Percentiles rank a stretch among this genome's conserved stretches.
Evolutionary conservation across 2,888 invertebrate species (phyloP).

Genomic region (Athripsodes cinereus): DNA sequence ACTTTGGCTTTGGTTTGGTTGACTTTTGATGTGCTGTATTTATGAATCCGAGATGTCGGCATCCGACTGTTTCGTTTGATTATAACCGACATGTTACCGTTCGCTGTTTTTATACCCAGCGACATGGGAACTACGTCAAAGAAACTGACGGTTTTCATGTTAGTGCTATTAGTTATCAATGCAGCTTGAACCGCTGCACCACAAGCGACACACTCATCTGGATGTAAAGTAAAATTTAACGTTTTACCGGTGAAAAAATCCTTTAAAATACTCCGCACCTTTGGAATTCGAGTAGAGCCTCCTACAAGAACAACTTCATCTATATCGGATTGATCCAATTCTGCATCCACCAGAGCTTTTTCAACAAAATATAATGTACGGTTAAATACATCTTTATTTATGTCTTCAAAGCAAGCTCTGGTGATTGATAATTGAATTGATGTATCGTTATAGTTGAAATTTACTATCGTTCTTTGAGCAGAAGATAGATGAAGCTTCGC

Average conservation of each 20-base stretch:
- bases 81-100: slow-evolving; percentile 87
- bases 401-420: slow-evolving; percentile 86
- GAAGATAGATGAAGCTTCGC: slow-evolving; percentile 97
- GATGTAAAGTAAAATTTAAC: slow-evolving; percentile 59
- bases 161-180: slow-evolving; percentile 55
- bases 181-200: slow-evolving; percentile 98
- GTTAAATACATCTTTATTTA: slow-evolving; percentile 87
- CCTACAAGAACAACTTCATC: slow-evolving; percentile 97
- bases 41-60: slow-evolving; percentile 98
- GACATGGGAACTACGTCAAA: slow-evolving; percentile 98
- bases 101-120: slow-evolving; percentile 95
- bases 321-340: slow-evolving; percentile 85
- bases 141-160: slow-evolving; percentile 95
- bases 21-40: slow-evolving; percentile 75
- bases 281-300: slow-evolving; percentile 97
- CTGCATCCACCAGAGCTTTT: slow-evolving; percentile 89
- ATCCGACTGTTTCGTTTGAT: slow-evolving; percentile 98
- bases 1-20: no score
- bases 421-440: slow-evolving; percentile 70
- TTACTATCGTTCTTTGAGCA: slow-evolving; percentile 95
- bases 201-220: slow-evolving; percentile 98
- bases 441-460: slow-evolving; percentile 80
- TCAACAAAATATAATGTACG: slow-evolving; percentile 90
- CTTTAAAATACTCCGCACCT: slow-evolving; percentile 47
- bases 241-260: not conserved